Conservation (phyloP, 1,140 invertebrate genomes). For the Ceratitis capitata region DNA sequence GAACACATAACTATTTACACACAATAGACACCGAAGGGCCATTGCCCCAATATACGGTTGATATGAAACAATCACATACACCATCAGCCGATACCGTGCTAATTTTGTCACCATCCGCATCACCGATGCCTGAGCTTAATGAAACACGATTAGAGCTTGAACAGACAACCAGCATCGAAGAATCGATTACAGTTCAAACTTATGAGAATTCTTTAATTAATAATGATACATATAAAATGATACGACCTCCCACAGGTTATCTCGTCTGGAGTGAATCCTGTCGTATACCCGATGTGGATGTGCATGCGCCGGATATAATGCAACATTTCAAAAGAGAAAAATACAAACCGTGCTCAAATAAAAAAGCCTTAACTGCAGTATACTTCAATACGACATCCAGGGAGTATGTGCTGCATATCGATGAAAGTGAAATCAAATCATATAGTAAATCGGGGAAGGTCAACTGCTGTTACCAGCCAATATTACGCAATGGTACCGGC, state of each 20-base stretch:
- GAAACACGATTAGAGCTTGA: not conserved
- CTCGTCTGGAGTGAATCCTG: slow-evolving; percentile 77
- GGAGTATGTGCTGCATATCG: slow-evolving; percentile 55
- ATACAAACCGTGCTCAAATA: slow-evolving; percentile 69
- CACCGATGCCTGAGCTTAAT: not conserved
- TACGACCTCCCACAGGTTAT: slow-evolving; percentile 66
- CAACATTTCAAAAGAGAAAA: slow-evolving; percentile 69
- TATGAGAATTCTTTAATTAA: not conserved
- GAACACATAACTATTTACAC: not conserved
- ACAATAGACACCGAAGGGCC: not conserved
- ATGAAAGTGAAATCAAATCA: slow-evolving; percentile 54
- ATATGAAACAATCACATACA: not conserved
- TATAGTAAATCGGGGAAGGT: slow-evolving; percentile 55
- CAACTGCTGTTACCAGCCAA: slow-evolving; percentile 69
- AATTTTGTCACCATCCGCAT: not conserved
- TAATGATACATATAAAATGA: slow-evolving; percentile 19
- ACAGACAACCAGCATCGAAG: not conserved
- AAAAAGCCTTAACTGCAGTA: slow-evolving; percentile 66
- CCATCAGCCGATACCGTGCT: not conserved
- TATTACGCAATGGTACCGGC: slow-evolving; percentile 60
- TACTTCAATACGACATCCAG: slow-evolving; percentile 51
- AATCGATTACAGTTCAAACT: not conserved
- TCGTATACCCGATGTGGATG: slow-evolving; percentile 75
- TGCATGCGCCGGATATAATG: slow-evolving; percentile 74
- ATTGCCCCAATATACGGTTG: not conserved